A percentile compares a stretch with the other conserved stretches of the same genome.
These are phyloP conservation scores for Acronicta psi DNA, from an alignment of 2,888 invertebrate genomes.

Conservation along the genomic window DNA sequence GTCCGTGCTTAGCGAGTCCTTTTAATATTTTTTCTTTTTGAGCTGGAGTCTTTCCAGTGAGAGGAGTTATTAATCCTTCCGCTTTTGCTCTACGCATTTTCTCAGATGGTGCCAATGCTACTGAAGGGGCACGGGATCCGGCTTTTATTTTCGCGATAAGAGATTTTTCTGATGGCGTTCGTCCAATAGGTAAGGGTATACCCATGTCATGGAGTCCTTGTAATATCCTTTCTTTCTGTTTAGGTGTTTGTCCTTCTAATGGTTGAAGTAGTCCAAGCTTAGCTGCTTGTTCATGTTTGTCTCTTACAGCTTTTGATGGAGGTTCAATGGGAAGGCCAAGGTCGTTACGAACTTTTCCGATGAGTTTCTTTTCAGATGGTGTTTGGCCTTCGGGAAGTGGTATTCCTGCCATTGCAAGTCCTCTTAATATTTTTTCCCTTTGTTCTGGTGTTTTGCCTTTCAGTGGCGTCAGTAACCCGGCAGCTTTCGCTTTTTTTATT, in stretches of 20 bases:
- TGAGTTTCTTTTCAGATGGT: slow-evolving; percentile 50
- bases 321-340: slow-evolving; percentile 61
- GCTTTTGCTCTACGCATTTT: slow-evolving; percentile 50
- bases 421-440: slow-evolving; percentile 55
- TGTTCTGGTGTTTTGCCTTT: slow-evolving; percentile 52
- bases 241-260: slow-evolving; percentile 40
- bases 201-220: slow-evolving; percentile 41
- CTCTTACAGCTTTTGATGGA: slow-evolving; percentile 41
- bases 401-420: slow-evolving; percentile 51
- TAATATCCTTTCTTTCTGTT: slow-evolving; percentile 59
- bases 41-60: slow-evolving; percentile 53
- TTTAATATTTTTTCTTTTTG: slow-evolving; percentile 57
- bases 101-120: slow-evolving; percentile 52
- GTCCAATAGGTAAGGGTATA: slow-evolving; percentile 40
- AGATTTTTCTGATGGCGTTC: slow-evolving; percentile 53
- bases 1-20: slow-evolving; percentile 37
- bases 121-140: slow-evolving; percentile 43
- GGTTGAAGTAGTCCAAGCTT: slow-evolving; percentile 48
- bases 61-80: slow-evolving; percentile 5
- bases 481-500: slow-evolving; percentile 9
- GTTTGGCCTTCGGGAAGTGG: slow-evolving; percentile 55
- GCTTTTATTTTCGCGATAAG: slow-evolving; percentile 50
- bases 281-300: slow-evolving; percentile 54
- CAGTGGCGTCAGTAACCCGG: slow-evolving; percentile 49
- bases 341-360: slow-evolving; percentile 55